Base-by-base conservation (phyloP, 1,140 invertebrate genomes). In the Battus philenor region DNA sequence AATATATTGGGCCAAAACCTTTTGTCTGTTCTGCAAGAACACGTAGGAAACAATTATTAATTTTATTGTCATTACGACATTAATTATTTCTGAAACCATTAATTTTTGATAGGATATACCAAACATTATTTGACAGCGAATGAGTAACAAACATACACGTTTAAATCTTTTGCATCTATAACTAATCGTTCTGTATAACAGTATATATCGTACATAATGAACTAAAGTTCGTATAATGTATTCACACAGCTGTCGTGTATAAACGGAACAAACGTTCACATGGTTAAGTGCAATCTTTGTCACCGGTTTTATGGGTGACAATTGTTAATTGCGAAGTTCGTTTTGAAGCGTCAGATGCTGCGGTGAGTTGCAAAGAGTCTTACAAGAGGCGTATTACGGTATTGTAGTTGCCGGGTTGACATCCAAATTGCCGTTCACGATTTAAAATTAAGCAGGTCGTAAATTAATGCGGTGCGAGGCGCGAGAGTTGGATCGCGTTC, bases 391-490 rank as follows among this genome's bases (percentile, higher is more conserved):
- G 43, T 48, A 41, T 51, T 46, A 29, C 39, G 18, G 57, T 53
- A 60, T 68, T 65, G 63, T 69, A 33, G 50, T 12, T 29, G 34
- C 13, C 47, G 44, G 52, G 31, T 45, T 53, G 48, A 44, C 53
- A 34, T 34, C 16, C 32, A 59, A 64, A 62, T 59, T 62, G 59
- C 54, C 20, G 50, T 55, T 69, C 63, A 65, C 68, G 63, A 53
- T 59, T 64, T 59, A 46, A 63, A 65, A 59, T 63, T 61, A 74
- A 67, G 55, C 54, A 59, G 43, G 53, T 43, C 43, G 50, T 68
- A 74, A 68, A 66, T 70, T 64, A 58, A 58, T 38, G 60, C 49
- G 38, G 59, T 64, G 44, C 57, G 53, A 68, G 55, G 54, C 51
- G 54, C 62, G n/a, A n/a, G n/a, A 57, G 53, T 63, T 60, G 54